A percentile compares a stretch with the other conserved stretches of the same genome.
Evolutionary conservation across 2,888 invertebrate species (phyloP).

Genomic region (Hypolimnas misippus): DNA sequence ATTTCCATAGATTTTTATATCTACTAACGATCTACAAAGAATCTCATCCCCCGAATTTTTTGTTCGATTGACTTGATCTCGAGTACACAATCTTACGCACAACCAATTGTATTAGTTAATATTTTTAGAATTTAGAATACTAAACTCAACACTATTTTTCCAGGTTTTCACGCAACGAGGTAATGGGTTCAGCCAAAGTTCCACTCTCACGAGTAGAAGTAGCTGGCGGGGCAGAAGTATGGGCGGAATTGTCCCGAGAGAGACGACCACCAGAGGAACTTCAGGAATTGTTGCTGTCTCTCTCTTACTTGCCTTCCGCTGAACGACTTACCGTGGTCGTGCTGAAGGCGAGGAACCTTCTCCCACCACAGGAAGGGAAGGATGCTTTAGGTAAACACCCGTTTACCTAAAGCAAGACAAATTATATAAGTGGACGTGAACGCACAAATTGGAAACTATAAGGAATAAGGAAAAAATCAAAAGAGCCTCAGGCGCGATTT

Average conservation of each 20-base stretch:
- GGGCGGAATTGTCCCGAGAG: slow-evolving; percentile 93
- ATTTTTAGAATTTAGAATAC: no score
- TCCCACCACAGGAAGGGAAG: slow-evolving; percentile 87
- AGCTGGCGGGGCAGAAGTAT: slow-evolving; percentile 90
- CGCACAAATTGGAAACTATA: no score
- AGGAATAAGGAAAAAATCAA: no score
- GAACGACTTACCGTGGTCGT: slow-evolving; percentile 93
- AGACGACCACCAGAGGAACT: slow-evolving; percentile 92
- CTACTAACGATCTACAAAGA: no score
- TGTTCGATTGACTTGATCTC: no score
- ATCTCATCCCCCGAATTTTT: no score
- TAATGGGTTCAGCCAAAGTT: slow-evolving; percentile 93
- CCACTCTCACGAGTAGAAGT: slow-evolving; percentile 91
- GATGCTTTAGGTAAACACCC: slow-evolving; percentile 88
- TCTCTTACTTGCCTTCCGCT: slow-evolving; percentile 95
- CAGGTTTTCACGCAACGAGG: slow-evolving; percentile 93
- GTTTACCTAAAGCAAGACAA: not conserved
- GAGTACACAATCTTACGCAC: no score
- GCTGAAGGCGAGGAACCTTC: slow-evolving; percentile 92
- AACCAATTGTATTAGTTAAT: no score
- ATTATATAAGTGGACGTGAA: no score
- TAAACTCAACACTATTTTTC: slow-evolving; percentile 27
- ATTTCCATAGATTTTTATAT: no score
- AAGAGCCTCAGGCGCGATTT: no score
- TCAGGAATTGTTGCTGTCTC: slow-evolving; percentile 92